Evolutionary conservation across 2,888 invertebrate species (phyloP).

Genomic region (Tenthredo notha): DNA sequence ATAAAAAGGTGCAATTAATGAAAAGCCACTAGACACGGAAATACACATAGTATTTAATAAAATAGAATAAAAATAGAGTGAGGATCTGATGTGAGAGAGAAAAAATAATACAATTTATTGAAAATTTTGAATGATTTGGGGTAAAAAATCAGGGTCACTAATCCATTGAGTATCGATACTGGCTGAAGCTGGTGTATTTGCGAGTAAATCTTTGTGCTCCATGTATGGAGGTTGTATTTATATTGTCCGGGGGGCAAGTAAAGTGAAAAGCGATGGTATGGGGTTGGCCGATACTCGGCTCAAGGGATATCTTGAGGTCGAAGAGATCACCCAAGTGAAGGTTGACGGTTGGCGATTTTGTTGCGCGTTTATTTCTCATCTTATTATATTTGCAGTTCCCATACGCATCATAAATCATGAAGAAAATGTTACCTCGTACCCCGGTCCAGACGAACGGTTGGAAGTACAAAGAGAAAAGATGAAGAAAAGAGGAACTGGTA

Average conservation of each 20-base stretch:
- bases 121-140: not conserved
- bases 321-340: not conserved
- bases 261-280: not conserved
- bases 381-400: constrained; percentile 26
- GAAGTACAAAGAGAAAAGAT: not conserved
- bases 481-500: not conserved
- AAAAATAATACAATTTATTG: not conserved
- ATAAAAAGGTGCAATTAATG: not conserved
- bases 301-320: not conserved
- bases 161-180: not conserved
- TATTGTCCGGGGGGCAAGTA: constrained; percentile 1
- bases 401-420: constrained; percentile 15
- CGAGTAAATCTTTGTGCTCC: constrained; percentile 1
- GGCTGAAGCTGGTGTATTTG: not conserved
- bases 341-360: not conserved
- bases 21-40: not conserved
- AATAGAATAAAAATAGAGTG: not conserved
- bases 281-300: not conserved
- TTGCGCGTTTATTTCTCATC: constrained; percentile 29
- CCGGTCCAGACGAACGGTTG: not conserved
- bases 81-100: not conserved
- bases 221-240: constrained; percentile 16
- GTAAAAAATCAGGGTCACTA: not conserved
- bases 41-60: not conserved
- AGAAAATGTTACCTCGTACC: not conserved